Evolutionary conservation across 1,140 invertebrate genomes (phyloP).

Genomic region (Pogonus chalceus): DNA sequence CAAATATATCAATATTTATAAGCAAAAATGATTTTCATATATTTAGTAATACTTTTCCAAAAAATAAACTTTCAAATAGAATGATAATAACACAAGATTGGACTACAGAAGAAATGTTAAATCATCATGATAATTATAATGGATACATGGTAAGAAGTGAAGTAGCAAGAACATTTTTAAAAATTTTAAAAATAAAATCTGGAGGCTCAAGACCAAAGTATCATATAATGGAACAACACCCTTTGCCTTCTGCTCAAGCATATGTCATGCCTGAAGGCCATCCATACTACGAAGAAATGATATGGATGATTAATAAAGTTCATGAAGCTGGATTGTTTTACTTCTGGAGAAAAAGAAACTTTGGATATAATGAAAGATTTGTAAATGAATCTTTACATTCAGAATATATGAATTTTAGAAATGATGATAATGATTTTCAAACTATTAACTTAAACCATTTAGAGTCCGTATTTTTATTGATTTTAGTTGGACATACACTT

Average conservation of each 20-base stretch:
- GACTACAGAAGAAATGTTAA: not conserved
- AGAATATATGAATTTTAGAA: not conserved
- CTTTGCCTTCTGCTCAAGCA: not conserved
- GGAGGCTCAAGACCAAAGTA: not conserved
- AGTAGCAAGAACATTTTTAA: not conserved
- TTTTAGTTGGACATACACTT: not conserved
- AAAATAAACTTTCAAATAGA: not conserved
- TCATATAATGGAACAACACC: not conserved
- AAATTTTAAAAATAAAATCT: not conserved
- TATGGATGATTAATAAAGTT: constrained; percentile 1
- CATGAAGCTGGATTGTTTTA: not conserved
- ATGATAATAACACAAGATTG: not conserved
- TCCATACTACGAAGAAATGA: not conserved
- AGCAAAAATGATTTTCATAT: not conserved
- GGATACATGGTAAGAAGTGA: not conserved
- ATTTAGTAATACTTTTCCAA: no score
- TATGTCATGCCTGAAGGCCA: not conserved
- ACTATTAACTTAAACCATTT: not conserved
- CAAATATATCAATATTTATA: not conserved
- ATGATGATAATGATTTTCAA: not conserved
- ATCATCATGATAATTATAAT: not conserved
- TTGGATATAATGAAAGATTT: not conserved
- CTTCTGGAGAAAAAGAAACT: not conserved
- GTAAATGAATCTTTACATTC: not conserved
- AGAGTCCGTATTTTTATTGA: not conserved